Evolutionary conservation across 2,113 vertebrate genomes (phyloP).

Genomic region (Varanus salvator): DNA sequence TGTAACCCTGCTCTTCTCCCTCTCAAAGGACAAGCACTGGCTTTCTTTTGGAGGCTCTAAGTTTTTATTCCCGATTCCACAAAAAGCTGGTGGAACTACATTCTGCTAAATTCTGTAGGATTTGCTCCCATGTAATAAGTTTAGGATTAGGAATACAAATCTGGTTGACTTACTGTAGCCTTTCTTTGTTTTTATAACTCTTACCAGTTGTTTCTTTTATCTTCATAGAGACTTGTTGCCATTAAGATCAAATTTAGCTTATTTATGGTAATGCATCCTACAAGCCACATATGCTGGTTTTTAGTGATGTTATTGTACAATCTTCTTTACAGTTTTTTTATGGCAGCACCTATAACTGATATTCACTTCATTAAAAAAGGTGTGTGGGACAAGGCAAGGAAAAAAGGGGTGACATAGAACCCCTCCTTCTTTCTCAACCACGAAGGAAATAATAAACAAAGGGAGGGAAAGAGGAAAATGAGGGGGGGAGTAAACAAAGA

Average conservation of each 20-base stretch:
- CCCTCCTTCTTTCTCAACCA: not conserved
- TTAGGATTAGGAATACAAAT: not conserved
- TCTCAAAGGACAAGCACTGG: not conserved
- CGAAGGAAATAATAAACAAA: not conserved
- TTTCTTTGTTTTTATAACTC: not conserved
- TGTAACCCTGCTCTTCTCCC: not conserved
- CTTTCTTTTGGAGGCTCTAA: not conserved
- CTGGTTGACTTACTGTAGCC: not conserved
- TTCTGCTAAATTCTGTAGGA: not conserved
- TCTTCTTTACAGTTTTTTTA: slow-evolving; percentile 3
- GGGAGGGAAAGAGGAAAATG: not conserved
- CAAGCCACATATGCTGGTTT: not conserved
- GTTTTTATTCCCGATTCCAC: not conserved
- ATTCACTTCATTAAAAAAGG: not conserved
- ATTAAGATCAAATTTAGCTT: not conserved
- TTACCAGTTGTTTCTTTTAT: not conserved
- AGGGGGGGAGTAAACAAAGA: slow-evolving; percentile 4
- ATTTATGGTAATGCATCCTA: not conserved
- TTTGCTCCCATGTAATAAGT: not conserved
- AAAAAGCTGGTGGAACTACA: not conserved
- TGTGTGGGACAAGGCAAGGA: not conserved
- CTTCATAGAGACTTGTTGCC: not conserved
- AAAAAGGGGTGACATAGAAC: not conserved
- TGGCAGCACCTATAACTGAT: slow-evolving; percentile 24
- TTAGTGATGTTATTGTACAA: slow-evolving; percentile 3